Evolutionary conservation across 1,140 invertebrate genomes (phyloP).

Genomic region (Nomia melanderi): DNA sequence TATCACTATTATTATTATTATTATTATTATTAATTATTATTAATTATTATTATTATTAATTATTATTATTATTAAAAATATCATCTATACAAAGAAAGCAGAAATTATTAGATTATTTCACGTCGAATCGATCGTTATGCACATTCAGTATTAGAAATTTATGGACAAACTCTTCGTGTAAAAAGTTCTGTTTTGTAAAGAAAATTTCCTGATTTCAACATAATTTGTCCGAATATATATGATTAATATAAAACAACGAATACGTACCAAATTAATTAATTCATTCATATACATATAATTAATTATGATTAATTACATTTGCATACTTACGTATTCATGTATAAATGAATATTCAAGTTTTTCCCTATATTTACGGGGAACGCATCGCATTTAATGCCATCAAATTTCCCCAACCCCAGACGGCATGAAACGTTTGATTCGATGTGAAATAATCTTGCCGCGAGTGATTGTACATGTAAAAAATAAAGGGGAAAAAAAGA

Average conservation of each 20-base stretch:
- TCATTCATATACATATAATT: too few species aligned
- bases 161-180: neutral
- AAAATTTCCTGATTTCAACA: too few species aligned
- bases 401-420: neutral
- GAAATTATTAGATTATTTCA: slow-evolving; percentile 18
- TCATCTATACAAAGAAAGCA: slow-evolving; percentile 28
- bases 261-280: too few species aligned
- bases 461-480: slow-evolving; percentile 52
- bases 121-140: neutral
- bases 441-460: neutral
- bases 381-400: too few species aligned
- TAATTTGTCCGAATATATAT: too few species aligned
- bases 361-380: too few species aligned
- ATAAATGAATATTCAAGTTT: too few species aligned
- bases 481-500: slow-evolving; percentile 31
- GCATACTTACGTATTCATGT: too few species aligned
- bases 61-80: slow-evolving; percentile 64
- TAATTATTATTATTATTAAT: slow-evolving; percentile 69
- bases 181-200: too few species aligned
- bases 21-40: too few species aligned
- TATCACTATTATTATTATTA: slow-evolving; percentile 65
- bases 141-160: neutral
- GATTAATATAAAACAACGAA: too few species aligned
- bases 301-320: too few species aligned
- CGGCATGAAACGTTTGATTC: neutral